A percentile compares a stretch with the other conserved stretches of the same genome.
Evolutionary conservation across 2,797 vertebrate genomes (phyloP).

Genomic region (Enteromius viviparus): DNA sequence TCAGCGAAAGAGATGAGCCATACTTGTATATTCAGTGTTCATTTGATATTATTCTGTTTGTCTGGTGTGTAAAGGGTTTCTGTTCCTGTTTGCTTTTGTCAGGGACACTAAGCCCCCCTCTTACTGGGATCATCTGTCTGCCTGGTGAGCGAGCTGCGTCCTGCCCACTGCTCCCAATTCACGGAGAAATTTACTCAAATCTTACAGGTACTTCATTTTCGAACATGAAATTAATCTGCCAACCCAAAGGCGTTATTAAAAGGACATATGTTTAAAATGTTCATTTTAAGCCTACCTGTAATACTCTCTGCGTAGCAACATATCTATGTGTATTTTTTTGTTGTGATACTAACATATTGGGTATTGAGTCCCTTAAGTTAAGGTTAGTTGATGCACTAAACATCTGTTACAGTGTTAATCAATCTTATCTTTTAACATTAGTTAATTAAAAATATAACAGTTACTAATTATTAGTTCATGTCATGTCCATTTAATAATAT

Average conservation of each 20-base stretch:
- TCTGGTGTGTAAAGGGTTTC: conserved; percentile 58
- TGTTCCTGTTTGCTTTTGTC: conserved; percentile 64
- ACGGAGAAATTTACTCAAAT: conserved; percentile 11
- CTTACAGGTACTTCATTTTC: background rate
- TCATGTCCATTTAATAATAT: background rate
- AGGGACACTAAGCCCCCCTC: conserved; percentile 61
- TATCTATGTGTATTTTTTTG: background rate
- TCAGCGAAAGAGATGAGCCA: conserved; percentile 48
- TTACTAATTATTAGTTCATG: background rate
- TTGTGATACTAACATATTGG: background rate
- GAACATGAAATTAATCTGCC: background rate
- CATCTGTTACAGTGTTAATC: background rate
- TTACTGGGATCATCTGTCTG: conserved; percentile 62
- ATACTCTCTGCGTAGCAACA: background rate
- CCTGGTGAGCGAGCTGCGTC: conserved; percentile 56
- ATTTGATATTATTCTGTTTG: conserved; percentile 60
- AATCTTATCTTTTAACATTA: background rate
- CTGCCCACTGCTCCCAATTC: conserved; percentile 22
- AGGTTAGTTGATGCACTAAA: background rate
- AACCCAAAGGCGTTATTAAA: background rate
- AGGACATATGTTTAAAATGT: background rate
- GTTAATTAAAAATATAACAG: background rate
- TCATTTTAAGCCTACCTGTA: background rate
- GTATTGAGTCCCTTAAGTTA: no score
- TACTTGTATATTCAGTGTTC: conserved; percentile 54